Percentiles rank a stretch among this genome's conserved stretches.
These are phyloP conservation scores for Lethenteron camtschaticum DNA, from an alignment of 2,113 vertebrate species.

Conservation along the genomic window DNA sequence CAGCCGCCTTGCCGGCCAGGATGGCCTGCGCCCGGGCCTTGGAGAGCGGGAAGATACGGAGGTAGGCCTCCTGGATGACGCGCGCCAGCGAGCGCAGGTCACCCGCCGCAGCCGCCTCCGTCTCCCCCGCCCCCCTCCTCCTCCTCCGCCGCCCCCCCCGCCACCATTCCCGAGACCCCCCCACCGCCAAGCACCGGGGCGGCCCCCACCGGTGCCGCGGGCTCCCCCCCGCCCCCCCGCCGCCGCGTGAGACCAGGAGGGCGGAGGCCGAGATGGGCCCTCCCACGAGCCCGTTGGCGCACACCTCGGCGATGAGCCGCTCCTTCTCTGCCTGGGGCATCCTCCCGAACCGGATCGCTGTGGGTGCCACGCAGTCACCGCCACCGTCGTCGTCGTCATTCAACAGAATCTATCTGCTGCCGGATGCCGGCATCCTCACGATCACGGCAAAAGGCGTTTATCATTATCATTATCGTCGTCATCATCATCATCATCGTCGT, in stretches of 20 bases:
- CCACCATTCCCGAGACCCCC: too few species aligned
- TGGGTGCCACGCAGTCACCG: background rate
- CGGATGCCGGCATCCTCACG: too few species aligned
- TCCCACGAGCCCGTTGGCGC: slow-evolving; percentile 24
- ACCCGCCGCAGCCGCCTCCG: slow-evolving; percentile 21
- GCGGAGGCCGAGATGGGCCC: too few species aligned
- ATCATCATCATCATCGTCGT: too few species aligned
- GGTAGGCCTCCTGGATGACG: slow-evolving; percentile 74
- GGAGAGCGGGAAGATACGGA: slow-evolving; percentile 90
- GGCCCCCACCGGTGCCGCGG: slow-evolving; percentile 16
- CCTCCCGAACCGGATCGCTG: slow-evolving; percentile 81
- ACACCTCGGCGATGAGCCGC: slow-evolving; percentile 64
- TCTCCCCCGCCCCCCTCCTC: background rate
- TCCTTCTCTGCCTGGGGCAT: slow-evolving; percentile 93
- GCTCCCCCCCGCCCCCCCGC: slow-evolving; percentile 25
- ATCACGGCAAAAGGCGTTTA: too few species aligned
- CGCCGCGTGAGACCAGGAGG: too few species aligned
- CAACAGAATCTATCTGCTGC: too few species aligned
- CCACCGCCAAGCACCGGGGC: too few species aligned
- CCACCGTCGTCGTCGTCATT: too few species aligned
- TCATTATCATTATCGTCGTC: too few species aligned
- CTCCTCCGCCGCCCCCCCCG: too few species aligned
- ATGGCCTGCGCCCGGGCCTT: slow-evolving; percentile 89
- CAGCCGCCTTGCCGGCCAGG: slow-evolving; percentile 70
- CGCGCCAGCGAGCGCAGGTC: slow-evolving; percentile 76